Evolutionary conservation across 2,888 invertebrate species (phyloP).

Genomic region (Scaptomyza cyrtandrae): DNA sequence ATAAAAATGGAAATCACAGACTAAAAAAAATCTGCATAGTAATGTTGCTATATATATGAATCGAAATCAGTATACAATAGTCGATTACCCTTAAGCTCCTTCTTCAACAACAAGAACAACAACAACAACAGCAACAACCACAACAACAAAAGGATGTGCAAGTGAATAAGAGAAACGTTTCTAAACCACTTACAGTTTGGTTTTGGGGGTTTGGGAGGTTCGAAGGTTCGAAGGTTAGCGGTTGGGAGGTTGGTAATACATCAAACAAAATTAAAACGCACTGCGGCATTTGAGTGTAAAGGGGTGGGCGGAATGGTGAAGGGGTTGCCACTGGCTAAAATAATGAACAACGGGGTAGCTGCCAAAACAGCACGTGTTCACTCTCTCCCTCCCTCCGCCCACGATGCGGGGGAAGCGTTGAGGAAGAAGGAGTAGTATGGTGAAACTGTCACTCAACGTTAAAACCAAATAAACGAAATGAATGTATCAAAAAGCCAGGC

Average conservation of each 20-base stretch:
- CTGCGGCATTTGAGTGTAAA: slow-evolving; percentile 13
- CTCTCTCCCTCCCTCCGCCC: not conserved
- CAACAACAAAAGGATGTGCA: slow-evolving; percentile 24
- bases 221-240: slow-evolving; percentile 7
- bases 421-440: too few relatives aligned
- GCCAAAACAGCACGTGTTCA: slow-evolving; percentile 62
- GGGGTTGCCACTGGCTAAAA: slow-evolving; percentile 59
- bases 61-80: slow-evolving; percentile 6
- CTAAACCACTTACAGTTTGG: slow-evolving; percentile 29
- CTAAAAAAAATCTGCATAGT: slow-evolving; percentile 66
- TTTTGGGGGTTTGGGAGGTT: not conserved
- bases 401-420: slow-evolving; percentile 10
- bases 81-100: slow-evolving; percentile 15
- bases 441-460: slow-evolving; percentile 61
- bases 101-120: not conserved
- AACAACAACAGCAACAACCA: not conserved
- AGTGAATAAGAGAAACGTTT: slow-evolving; percentile 25
- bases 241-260: slow-evolving; percentile 49
- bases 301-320: slow-evolving; percentile 15
- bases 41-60: slow-evolving; percentile 16
- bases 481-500: slow-evolving; percentile 58
- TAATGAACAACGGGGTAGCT: slow-evolving; percentile 62
- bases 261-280: slow-evolving; percentile 79
- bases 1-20: slow-evolving; percentile 61
- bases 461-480: slow-evolving; percentile 37